phyloP scores from a whole-genome alignment of 2,113 vertebrate genomes.

The Festucalex cinctus region DNA sequence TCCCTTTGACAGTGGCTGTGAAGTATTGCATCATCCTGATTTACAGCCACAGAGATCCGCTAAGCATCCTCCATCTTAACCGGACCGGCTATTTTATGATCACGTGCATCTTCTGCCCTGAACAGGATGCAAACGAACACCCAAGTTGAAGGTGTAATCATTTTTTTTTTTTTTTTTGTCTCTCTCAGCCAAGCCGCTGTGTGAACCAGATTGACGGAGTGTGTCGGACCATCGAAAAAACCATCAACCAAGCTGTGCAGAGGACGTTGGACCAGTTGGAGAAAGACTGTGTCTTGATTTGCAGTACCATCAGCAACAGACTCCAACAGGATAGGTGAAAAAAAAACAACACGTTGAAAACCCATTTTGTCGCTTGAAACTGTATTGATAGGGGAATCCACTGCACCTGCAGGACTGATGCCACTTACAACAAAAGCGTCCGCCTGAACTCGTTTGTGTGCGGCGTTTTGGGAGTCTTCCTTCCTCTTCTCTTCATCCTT shows the following conservation, averaged over 20 bases:
- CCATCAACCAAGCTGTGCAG: conserved; percentile 78
- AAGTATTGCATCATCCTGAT: conserved; percentile 44
- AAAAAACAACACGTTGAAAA: not conserved
- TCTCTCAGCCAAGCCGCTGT: conserved; percentile 69
- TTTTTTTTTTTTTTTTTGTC: conserved; percentile 6
- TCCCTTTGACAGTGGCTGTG: conserved; percentile 31
- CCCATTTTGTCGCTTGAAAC: not conserved
- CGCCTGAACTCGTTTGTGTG: conserved; percentile 68
- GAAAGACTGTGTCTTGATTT: conserved; percentile 74
- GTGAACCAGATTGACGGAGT: conserved; percentile 76
- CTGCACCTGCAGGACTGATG: conserved; percentile 54
- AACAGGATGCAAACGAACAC: not conserved
- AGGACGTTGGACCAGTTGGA: conserved; percentile 78
- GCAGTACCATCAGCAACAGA: conserved; percentile 61
- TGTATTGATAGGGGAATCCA: conserved; percentile 9
- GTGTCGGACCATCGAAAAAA: conserved; percentile 79
- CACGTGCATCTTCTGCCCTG: conserved; percentile 23
- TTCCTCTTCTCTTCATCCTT: conserved; percentile 67
- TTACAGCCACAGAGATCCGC: conserved; percentile 32
- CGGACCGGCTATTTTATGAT: conserved; percentile 32
- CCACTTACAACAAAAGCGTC: conserved; percentile 63
- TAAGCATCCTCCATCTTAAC: conserved; percentile 1
- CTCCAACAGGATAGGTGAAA: conserved; percentile 71
- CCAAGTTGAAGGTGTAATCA: not conserved
- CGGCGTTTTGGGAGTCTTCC: conserved; percentile 62